phyloP scores from a whole-genome alignment of 2,113 vertebrate genomes.

The Probosciger aterrimus region DNA sequence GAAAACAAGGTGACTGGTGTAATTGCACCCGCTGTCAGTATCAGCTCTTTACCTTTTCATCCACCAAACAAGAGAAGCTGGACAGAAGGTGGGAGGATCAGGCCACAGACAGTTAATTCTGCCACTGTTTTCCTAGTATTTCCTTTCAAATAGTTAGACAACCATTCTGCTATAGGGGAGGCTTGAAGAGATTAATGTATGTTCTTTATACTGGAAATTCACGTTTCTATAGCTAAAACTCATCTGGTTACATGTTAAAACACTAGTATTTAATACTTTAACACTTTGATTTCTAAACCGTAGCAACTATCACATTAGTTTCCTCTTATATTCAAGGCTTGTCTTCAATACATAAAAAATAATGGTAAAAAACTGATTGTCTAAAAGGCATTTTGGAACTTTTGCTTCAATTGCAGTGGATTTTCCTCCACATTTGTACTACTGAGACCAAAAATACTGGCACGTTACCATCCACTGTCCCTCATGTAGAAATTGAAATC shows the following conservation, averaged over 20 bases:
- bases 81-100: background rate
- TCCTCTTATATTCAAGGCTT: background rate
- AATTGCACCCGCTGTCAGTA: background rate
- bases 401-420: background rate
- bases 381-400: background rate
- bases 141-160: background rate
- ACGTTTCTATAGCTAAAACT: background rate
- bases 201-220: background rate
- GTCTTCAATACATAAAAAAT: background rate
- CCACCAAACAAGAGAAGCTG: background rate
- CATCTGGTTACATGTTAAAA: background rate
- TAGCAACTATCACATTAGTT: background rate
- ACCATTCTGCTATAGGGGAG: background rate
- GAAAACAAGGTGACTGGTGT: background rate
- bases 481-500: background rate
- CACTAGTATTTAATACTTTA: background rate
- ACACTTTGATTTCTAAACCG: background rate
- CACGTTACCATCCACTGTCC: background rate
- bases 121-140: background rate
- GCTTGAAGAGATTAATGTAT: background rate
- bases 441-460: background rate
- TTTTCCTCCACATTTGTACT: background rate
- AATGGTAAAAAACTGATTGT: rapidly evolving
- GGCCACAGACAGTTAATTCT: background rate
- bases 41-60: background rate